phyloP scores from a whole-genome alignment of 2,113 vertebrate species.

The Ariopsis seemanni region DNA sequence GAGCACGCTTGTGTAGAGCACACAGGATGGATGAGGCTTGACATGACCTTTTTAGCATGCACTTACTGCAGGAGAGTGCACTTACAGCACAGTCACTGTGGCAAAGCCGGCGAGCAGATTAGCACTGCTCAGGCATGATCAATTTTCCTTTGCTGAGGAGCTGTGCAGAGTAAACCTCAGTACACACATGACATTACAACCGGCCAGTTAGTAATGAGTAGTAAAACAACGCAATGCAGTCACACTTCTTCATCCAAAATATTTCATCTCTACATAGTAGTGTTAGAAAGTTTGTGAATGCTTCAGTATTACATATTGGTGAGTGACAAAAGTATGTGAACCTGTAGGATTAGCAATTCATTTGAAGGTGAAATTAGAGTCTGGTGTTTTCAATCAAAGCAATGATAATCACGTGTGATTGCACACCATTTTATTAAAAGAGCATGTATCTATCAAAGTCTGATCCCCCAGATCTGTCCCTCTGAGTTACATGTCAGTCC shows the following conservation, averaged over 20 bases:
- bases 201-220: constrained; percentile 23
- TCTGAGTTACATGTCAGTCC: too few relatives aligned
- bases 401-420: too few relatives aligned
- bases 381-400: too few relatives aligned
- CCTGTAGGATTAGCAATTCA: too few relatives aligned
- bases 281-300: too few relatives aligned
- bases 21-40: constrained; percentile 58
- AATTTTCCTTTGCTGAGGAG: constrained; percentile 41
- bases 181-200: constrained; percentile 8
- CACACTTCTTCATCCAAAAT: neutral
- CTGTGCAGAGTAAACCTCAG: neutral
- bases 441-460: too few relatives aligned
- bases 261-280: neutral
- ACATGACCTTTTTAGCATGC: constrained; percentile 62
- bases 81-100: constrained; percentile 34
- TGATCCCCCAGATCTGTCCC: too few relatives aligned
- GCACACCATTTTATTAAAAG: too few relatives aligned
- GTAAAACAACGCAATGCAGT: neutral
- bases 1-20: constrained; percentile 31
- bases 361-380: too few relatives aligned
- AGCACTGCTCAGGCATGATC: constrained; percentile 36
- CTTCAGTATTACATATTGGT: too few relatives aligned
- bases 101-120: constrained; percentile 17
- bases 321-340: too few relatives aligned
- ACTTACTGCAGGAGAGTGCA: constrained; percentile 46